Evolutionary conservation across 64 coral and sea anemone genomes (phyloP).

Genomic region (Catalaphyllia jardinei): DNA sequence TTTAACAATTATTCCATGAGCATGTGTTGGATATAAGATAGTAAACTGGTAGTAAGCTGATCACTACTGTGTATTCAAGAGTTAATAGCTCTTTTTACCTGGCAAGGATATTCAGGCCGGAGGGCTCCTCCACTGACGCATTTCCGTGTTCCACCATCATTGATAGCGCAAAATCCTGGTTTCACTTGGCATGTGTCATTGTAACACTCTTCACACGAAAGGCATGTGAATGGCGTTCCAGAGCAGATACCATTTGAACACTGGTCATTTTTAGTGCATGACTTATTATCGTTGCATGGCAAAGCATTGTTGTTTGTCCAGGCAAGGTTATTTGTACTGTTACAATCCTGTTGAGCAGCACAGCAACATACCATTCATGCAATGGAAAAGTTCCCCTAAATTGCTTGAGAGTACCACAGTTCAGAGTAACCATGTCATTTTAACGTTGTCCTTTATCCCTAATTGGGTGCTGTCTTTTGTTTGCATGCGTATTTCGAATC

Average conservation of each 20-base stretch:
- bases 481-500: too few species aligned
- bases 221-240: slow-evolving; percentile 65
- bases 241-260: slow-evolving; percentile 49
- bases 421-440: too few species aligned
- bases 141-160: slow-evolving; percentile 8
- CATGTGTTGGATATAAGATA: too few species aligned
- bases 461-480: too few species aligned
- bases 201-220: slow-evolving; percentile 56
- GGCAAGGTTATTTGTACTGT: slow-evolving; percentile 5
- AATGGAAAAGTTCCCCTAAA: too few species aligned
- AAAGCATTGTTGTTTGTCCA: slow-evolving; percentile 67
- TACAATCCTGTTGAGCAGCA: slow-evolving; percentile 34
- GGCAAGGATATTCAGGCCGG: slow-evolving; percentile 71
- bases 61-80: not conserved
- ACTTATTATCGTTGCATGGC: slow-evolving; percentile 50
- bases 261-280: slow-evolving; percentile 64
- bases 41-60: not conserved
- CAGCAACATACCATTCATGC: too few species aligned
- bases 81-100: slow-evolving; percentile 29
- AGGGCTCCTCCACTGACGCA: slow-evolving; percentile 47
- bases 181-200: slow-evolving; percentile 62
- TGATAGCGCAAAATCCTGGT: slow-evolving; percentile 61
- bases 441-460: too few species aligned
- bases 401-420: too few species aligned
- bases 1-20: too few species aligned